phyloP scores from a whole-genome alignment of 1,140 invertebrate genomes.

The Pogonomyrmex barbatus region DNA sequence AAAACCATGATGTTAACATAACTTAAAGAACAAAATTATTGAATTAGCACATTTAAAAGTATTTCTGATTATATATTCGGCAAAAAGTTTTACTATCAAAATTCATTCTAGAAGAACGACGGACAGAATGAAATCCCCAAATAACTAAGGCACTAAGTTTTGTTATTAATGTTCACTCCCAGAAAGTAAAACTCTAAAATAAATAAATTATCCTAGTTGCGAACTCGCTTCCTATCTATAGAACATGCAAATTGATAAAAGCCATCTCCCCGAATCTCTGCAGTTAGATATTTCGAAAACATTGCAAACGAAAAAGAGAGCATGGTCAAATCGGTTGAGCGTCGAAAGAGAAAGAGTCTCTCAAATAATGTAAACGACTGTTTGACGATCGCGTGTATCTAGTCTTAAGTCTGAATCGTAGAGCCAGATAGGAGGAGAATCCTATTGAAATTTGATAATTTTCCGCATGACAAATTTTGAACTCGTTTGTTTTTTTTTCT shows the following conservation, averaged over 20 bases:
- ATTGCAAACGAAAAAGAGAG: neutral
- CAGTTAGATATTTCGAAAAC: constrained; percentile 3
- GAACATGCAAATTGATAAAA: neutral
- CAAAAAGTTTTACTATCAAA: constrained; percentile 26
- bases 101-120: constrained; percentile 7
- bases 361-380: constrained; percentile 61
- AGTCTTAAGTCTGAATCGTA: constrained; percentile 47
- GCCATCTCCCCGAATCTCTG: neutral
- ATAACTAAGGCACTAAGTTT: neutral
- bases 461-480: neutral
- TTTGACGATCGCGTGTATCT: constrained; percentile 49
- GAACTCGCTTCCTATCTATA: neutral
- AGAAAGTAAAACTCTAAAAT: constrained; percentile 15
- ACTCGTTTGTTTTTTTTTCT: constrained; percentile 71
- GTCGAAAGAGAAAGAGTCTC: constrained; percentile 11
- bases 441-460: constrained; percentile 18
- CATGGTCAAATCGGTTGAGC: constrained; percentile 48
- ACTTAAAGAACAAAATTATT: constrained; percentile 4
- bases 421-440: constrained; percentile 59
- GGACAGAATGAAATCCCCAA: neutral
- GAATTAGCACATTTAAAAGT: neutral
- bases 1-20: neutral
- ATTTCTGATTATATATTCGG: constrained; percentile 22
- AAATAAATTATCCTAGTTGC: neutral
- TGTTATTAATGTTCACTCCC: neutral